Evolutionary conservation across 2,113 vertebrate species (phyloP), one percentile per base, ranked within the genome.

Genomic region (Pteruthius melanotis): DNA sequence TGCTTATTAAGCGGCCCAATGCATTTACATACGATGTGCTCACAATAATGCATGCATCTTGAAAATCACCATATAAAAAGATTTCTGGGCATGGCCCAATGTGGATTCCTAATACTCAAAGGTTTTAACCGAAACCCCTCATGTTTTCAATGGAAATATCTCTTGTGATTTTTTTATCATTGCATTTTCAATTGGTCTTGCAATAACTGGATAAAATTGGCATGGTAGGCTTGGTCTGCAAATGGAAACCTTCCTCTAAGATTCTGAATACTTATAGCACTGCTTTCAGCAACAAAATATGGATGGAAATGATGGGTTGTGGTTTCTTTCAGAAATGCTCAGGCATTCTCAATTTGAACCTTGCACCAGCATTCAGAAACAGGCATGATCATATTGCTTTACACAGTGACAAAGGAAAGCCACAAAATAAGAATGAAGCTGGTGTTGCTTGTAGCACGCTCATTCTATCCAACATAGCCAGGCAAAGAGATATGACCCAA

Each of bases 1-100:
- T 93, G 77, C 95, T 95, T 96, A 95, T 94, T 95, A 96, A 96
- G 83, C 80, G 95, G 90, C 74, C 47, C 90, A 47, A 88, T 93
- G 65, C 83, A 96, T 97, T 97, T 96, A 95, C 94, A 95, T 90
- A 96, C 64, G 82, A 81, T 94, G 90, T 85, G 92, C 90, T 95
- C 40, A 53, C 68, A 93, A 75, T 93, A 95, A 96, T 91, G 77
- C 92, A 91, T 76, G 86, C 82, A 76, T 94, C 52, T 95, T 80
- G 50, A 90, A 90, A 95, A 97, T 96, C 88, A 92, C 82, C 87
- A 89, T 88, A 66, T 93, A 97, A 93, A 97, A 89, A 93, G 79
- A 87, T 84, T 93, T 57, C 83, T 74, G 63, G 24, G 52, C 57
- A 76, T 57, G 44, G 60, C 83, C 69, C 39, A 57, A 7, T 70